These are phyloP conservation scores for Pseudanteris insignis DNA, from an alignment of 2,888 invertebrate genomes.

Conservation along the genomic window DNA sequence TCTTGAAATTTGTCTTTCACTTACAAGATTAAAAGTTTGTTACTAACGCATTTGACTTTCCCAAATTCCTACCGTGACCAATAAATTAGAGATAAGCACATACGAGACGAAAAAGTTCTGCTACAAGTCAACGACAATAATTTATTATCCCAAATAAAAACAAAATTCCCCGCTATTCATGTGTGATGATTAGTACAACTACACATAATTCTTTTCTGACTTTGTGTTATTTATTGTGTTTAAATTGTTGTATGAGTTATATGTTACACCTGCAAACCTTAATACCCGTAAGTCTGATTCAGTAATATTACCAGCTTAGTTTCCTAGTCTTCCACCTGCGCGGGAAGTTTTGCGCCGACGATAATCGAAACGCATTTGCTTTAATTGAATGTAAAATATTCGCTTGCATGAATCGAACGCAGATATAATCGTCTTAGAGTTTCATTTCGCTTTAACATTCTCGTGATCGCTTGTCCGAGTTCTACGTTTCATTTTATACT, in stretches of 20 bases:
- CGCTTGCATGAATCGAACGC: slow-evolving; percentile 1
- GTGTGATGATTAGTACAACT: slow-evolving; percentile 9
- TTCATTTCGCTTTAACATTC: no score
- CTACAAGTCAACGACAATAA: slow-evolving; percentile 4
- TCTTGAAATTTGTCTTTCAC: no score
- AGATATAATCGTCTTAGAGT: slow-evolving; percentile 14
- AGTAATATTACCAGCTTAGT: slow-evolving; percentile 20
- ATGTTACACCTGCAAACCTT: slow-evolving; percentile 27
- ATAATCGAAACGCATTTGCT: slow-evolving; percentile 21
- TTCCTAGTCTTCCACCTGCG: slow-evolving; percentile 19
- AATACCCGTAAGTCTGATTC: slow-evolving; percentile 11
- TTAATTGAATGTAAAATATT: slow-evolving; percentile 31
- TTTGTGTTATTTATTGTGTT: slow-evolving; percentile 16
- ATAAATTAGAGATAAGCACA: no score
- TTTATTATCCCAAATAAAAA: slow-evolving; percentile 5
- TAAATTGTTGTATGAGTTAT: slow-evolving; percentile 26
- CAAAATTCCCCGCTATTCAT: slow-evolving; percentile 1
- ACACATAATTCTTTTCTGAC: slow-evolving; percentile 13
- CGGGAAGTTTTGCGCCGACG: slow-evolving; percentile 7
- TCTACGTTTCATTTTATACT: no score
- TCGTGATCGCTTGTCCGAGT: no score
- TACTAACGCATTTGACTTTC: background rate
- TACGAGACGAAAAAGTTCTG: no score
- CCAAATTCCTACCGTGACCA: no score
- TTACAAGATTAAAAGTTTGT: no score